Base-by-base conservation (phyloP, 2,888 invertebrate species). In the Heliconius charithonia region DNA sequence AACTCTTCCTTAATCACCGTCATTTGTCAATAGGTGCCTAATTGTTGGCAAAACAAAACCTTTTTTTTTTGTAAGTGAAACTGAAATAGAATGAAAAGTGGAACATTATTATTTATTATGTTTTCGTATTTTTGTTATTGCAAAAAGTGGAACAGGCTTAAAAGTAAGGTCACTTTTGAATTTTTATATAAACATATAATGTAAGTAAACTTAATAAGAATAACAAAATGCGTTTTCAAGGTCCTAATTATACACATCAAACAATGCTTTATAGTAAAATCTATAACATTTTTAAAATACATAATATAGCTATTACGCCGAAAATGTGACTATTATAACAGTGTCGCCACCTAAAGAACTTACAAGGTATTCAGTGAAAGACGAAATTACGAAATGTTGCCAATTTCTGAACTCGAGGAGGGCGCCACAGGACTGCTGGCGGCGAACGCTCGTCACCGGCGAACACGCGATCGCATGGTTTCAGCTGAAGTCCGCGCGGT, bases 401-500 rank as follows among this genome's bases (percentile, higher is more conserved):
- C 95, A 67, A 94, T 95, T 78, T 93, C 93, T 81, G 95, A 94
- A 84, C 87, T 86, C 41, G 93, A 92, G 81, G 94, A 93, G 86
- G 90, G 92, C 92, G 93, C 93, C 86, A 89, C 89, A 79, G 87
- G 84, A 81, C 85, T 84, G 37, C 81, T 86, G 62, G 86, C 90
- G 80, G 86, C 89, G 75, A 89, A 85, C 81, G 87, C 91, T 80
- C 90, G 93, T 19, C 91, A 91, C 81, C 88, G 94, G 16, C 89
- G 91, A 82, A 91, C 91, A 19, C 91, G 94, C 62, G 94, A 94
- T 82, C 91, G 94, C 32, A 87, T 93, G 78, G 92, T 93, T 80
- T 89, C 94, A 79, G 93, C 95, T 86, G 95, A 95, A 90, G 89
- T 90, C 85, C 90, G 95, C 78, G 93, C 95, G 56, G 89, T 95